These are phyloP conservation scores for Lycophotia porphyrea DNA, from an alignment of 2,888 invertebrate species.

Conservation along the genomic window DNA sequence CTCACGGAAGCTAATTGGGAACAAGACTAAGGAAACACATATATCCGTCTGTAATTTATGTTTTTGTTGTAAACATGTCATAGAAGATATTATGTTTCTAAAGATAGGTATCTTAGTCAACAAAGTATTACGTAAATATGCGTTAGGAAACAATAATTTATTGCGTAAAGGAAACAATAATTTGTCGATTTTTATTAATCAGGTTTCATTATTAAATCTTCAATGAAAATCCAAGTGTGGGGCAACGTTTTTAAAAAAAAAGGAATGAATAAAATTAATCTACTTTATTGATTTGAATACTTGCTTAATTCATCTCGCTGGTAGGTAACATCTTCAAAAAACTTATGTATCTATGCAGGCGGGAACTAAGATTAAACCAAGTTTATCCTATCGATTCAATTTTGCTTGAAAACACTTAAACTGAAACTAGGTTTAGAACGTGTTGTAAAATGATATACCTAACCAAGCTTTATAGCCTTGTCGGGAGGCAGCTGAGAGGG, in stretches of 20 bases:
- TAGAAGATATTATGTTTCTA: background rate
- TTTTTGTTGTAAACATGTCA: slow-evolving; percentile 4
- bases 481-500: too few relatives aligned
- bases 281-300: background rate
- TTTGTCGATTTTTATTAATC: slow-evolving; percentile 2
- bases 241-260: too few relatives aligned
- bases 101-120: background rate
- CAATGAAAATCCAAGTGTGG: too few relatives aligned
- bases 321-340: too few relatives aligned
- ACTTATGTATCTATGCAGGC: too few relatives aligned
- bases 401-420: too few relatives aligned
- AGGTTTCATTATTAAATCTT: slow-evolving; percentile 1
- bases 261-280: background rate
- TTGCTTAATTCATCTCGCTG: background rate
- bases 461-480: too few relatives aligned
- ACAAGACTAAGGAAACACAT: slow-evolving; percentile 43
- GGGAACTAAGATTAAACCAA: too few relatives aligned
- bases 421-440: too few relatives aligned
- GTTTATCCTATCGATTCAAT: too few relatives aligned
- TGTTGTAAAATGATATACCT: background rate
- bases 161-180: slow-evolving; percentile 55
- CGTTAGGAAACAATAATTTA: slow-evolving; percentile 50
- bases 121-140: slow-evolving; percentile 1
- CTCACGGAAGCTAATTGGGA: slow-evolving; percentile 65
- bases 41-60: slow-evolving; percentile 4